A percentile compares a stretch with the other conserved stretches of the same genome.
Evolutionary conservation across 1,140 invertebrate species (phyloP).

Genomic region (Hycleus cichorii): DNA sequence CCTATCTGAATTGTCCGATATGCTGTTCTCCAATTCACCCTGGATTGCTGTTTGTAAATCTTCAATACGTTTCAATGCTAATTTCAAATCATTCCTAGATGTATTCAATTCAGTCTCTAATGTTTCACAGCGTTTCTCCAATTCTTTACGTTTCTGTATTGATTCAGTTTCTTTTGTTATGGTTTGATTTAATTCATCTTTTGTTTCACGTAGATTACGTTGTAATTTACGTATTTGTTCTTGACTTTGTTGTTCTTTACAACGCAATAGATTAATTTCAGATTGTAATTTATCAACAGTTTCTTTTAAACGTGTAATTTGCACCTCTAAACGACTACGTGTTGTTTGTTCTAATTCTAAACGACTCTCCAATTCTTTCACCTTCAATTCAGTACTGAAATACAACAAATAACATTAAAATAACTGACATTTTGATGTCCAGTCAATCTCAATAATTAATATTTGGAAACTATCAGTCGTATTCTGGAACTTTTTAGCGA

Average conservation of each 20-base stretch:
- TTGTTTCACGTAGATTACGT: conserved; percentile 45
- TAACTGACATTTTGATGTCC: background rate
- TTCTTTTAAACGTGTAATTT: conserved; percentile 75
- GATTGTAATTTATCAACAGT: conserved; percentile 69
- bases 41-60: conserved; percentile 81
- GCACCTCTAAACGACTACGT: conserved; percentile 72
- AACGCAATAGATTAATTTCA: conserved; percentile 61
- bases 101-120: conserved; percentile 56
- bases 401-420: conserved; percentile 5
- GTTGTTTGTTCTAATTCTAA: conserved; percentile 84
- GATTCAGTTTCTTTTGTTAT: conserved; percentile 65
- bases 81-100: conserved; percentile 61
- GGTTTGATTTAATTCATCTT: conserved; percentile 61
- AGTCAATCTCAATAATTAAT: background rate
- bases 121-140: conserved; percentile 62
- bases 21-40: conserved; percentile 59
- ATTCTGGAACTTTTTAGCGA: too few relatives aligned
- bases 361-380: conserved; percentile 82
- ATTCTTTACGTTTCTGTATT: conserved; percentile 56
- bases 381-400: conserved; percentile 63
- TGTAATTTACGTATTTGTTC: conserved; percentile 70
- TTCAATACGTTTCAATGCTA: conserved; percentile 76
- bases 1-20: conserved; percentile 56
- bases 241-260: conserved; percentile 66
- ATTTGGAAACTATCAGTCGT: too few relatives aligned